phyloP scores from a whole-genome alignment of 64 coral and sea anemone species.

The Dendrophyllia cribrosa region DNA sequence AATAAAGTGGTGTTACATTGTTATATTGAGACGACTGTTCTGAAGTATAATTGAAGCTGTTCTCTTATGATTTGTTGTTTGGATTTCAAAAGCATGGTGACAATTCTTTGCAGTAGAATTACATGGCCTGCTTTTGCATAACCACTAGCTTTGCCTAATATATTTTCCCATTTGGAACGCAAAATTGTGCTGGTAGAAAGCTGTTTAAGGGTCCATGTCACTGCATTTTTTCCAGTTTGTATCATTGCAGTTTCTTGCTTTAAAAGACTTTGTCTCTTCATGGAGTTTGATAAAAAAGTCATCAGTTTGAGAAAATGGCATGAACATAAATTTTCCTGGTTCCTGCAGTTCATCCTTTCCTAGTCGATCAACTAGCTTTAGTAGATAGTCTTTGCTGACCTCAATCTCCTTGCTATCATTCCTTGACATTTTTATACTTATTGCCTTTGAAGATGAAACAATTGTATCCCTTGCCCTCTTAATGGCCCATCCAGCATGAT shows the following conservation, averaged over 20 bases:
- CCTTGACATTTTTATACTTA: constrained; percentile 24
- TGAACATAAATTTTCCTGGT: no score
- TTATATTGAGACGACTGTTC: no score
- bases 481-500: constrained; percentile 67
- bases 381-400: no score
- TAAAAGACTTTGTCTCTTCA: background rate
- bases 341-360: no score
- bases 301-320: background rate
- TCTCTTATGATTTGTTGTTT: constrained; percentile 65
- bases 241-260: constrained; percentile 16
- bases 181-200: no score
- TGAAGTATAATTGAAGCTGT: constrained; percentile 49
- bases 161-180: no score
- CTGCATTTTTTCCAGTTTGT: constrained; percentile 26
- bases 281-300: constrained; percentile 54
- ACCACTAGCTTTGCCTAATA: background rate
- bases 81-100: constrained; percentile 45
- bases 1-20: no score
- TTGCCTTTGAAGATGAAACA: background rate
- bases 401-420: background rate
- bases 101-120: constrained; percentile 21
- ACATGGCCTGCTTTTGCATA: constrained; percentile 51
- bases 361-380: no score
- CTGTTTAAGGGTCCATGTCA: background rate
- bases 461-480: constrained; percentile 50